These are phyloP conservation scores for Enteromius thamalakanensis DNA, from an alignment of 2,797 vertebrate species.

Conservation along the genomic window DNA sequence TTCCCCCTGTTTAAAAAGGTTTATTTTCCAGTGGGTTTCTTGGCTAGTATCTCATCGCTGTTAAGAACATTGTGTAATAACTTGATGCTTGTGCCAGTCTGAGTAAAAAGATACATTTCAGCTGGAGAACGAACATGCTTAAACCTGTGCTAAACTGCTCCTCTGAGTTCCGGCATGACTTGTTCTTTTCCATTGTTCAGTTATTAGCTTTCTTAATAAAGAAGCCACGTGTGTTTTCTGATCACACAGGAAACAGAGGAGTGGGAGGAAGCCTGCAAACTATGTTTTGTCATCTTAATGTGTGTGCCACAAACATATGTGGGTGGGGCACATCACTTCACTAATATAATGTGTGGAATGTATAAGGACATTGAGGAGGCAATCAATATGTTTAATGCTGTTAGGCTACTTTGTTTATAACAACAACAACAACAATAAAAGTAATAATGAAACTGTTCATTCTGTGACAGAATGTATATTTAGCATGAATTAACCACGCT, in stretches of 20 bases:
- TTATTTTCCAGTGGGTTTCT: slow-evolving; percentile 22
- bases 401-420: not conserved
- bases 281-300: not conserved
- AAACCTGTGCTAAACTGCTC: not conserved
- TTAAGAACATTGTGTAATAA: slow-evolving; percentile 3
- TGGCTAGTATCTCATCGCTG: not conserved
- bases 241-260: slow-evolving; percentile 34
- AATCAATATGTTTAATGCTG: not conserved
- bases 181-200: slow-evolving; percentile 8
- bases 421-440: not conserved
- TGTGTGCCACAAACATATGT: not conserved
- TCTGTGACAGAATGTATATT: not conserved
- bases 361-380: not conserved
- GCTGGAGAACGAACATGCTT: not conserved
- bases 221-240: slow-evolving; percentile 9
- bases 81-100: not conserved
- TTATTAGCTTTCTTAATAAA: slow-evolving; percentile 30
- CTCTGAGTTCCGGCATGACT: not conserved
- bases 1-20: no score
- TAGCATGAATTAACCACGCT: not conserved
- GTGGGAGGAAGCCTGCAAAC: slow-evolving; percentile 44
- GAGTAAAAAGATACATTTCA: not conserved
- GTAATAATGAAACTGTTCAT: not conserved
- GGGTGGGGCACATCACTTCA: not conserved
- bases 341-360: not conserved